Percentiles rank a stretch among this genome's conserved stretches.
Evolutionary conservation across 2,797 vertebrate species (phyloP).

Genomic region (Poecilia picta): DNA sequence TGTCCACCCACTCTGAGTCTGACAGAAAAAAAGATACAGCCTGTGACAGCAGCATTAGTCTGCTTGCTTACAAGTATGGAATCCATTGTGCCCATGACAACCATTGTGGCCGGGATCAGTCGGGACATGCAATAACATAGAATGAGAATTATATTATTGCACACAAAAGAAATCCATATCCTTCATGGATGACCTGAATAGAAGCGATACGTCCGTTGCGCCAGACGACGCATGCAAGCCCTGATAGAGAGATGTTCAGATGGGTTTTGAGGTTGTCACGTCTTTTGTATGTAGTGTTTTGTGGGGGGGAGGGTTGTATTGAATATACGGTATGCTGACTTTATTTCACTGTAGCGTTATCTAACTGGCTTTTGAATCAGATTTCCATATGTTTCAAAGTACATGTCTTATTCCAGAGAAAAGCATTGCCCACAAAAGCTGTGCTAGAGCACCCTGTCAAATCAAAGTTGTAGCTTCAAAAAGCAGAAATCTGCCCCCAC

Average conservation of each 20-base stretch:
- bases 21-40: constrained; percentile 13
- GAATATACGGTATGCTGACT: constrained; percentile 15
- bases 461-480: not conserved
- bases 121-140: constrained; percentile 53
- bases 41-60: constrained; percentile 12
- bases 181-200: constrained; percentile 36
- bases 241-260: constrained; percentile 43
- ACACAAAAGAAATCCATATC: constrained; percentile 58
- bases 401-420: not conserved
- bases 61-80: constrained; percentile 38
- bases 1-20: constrained; percentile 18
- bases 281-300: not conserved
- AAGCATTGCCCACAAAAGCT: not conserved
- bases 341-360: constrained; percentile 34
- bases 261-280: constrained; percentile 27
- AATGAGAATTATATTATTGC: constrained; percentile 41
- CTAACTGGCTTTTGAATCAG: not conserved
- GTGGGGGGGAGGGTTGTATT: not conserved
- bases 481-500: not conserved
- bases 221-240: constrained; percentile 22
- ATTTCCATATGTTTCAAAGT: not conserved
- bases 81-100: constrained; percentile 64
- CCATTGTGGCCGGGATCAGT: constrained; percentile 39
- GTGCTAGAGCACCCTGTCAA: not conserved
- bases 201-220: constrained; percentile 43